Percentiles rank a stretch among this genome's conserved stretches.
phyloP scores from a whole-genome alignment of 2,888 invertebrate species.

The Ophion obscuratus region DNA sequence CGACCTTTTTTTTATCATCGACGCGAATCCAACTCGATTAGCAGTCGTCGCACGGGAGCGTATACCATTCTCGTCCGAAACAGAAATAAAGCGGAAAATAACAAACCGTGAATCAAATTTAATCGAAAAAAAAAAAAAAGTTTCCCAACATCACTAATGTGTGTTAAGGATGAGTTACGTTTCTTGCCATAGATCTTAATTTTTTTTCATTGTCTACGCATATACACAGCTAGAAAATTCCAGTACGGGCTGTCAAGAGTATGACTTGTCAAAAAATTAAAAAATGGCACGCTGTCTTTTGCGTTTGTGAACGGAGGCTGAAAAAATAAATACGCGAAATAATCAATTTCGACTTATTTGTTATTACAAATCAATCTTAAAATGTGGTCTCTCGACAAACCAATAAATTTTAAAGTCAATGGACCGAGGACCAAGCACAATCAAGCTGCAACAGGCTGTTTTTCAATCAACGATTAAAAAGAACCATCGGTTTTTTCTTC shows the following conservation, averaged over 20 bases:
- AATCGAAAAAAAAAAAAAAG: not conserved
- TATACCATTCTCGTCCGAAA: conserved; percentile 23
- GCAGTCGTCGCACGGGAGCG: conserved; percentile 61
- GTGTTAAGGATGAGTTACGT: not conserved
- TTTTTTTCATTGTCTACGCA: too few species aligned
- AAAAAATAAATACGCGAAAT: not conserved
- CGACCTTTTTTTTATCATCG: conserved; percentile 43
- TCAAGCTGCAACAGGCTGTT: not conserved
- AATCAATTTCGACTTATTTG: not conserved
- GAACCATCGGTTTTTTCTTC: not conserved
- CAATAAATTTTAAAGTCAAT: not conserved
- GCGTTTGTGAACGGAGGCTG: not conserved
- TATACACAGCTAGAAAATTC: too few species aligned
- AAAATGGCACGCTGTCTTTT: not conserved
- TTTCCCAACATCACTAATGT: not conserved
- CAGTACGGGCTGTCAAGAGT: too few species aligned
- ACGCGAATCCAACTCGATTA: conserved; percentile 59
- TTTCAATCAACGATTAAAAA: not conserved
- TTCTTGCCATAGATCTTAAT: not conserved
- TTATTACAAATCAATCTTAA: not conserved
- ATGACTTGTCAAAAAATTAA: too few species aligned
- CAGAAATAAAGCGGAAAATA: conserved; percentile 34
- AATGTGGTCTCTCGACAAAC: not conserved
- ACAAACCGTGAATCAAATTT: not conserved
- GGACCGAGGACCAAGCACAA: not conserved